Evolutionary conservation across 2,888 invertebrate genomes (phyloP).

Genomic region (Pinctada fucata): DNA sequence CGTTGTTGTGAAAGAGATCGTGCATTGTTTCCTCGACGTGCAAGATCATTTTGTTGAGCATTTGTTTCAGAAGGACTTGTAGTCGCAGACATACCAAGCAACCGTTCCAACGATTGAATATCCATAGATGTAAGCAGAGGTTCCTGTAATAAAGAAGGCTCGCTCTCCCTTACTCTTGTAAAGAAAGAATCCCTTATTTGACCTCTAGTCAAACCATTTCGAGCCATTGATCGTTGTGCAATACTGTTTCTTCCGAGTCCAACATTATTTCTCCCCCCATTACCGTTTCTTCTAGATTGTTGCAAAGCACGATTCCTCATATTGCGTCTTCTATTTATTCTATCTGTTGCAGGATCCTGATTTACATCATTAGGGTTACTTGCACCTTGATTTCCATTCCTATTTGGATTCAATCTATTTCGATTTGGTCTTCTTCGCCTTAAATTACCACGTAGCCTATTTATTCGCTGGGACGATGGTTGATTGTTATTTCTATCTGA

Average conservation of each 20-base stretch:
- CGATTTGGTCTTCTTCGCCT: not conserved
- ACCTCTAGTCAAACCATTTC: not conserved
- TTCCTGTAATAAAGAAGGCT: constrained; percentile 1
- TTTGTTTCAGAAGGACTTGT: not conserved
- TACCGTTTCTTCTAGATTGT: not conserved
- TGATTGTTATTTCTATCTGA: not conserved
- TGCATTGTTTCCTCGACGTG: not conserved
- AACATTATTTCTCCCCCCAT: not conserved
- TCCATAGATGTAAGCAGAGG: not conserved
- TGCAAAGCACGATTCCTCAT: not conserved
- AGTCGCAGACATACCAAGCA: not conserved
- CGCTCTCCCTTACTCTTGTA: constrained; percentile 2
- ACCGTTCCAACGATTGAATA: not conserved
- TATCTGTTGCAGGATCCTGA: not conserved
- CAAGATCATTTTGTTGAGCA: not conserved
- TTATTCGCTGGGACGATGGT: not conserved
- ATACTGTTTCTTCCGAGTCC: not conserved
- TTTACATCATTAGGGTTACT: not conserved
- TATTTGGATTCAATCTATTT: not conserved
- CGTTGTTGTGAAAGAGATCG: not conserved
- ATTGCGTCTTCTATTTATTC: not conserved
- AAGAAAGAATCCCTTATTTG: constrained; percentile 12
- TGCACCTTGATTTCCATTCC: not conserved
- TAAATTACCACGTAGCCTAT: not conserved
- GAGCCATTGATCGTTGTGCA: not conserved